A percentile compares a stretch with the other conserved stretches of the same genome.
Conservation (phyloP, 2,888 invertebrate species). For the Ctenicera cuprea region DNA sequence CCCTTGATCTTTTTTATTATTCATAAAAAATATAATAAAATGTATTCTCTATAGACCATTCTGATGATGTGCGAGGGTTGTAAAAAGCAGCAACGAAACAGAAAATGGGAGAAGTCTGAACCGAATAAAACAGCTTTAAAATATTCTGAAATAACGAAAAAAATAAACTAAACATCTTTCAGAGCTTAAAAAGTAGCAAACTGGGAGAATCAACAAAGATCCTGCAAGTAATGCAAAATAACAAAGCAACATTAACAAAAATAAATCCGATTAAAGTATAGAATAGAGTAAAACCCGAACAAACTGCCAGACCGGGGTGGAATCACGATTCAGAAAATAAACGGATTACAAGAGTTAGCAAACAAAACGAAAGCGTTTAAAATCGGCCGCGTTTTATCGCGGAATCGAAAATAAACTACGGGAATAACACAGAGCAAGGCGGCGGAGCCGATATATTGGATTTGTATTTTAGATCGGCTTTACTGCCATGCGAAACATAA, state of each 20-base stretch:
- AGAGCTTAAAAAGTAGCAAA: neutral
- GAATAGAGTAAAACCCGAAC: conserved; percentile 24
- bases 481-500: conserved; percentile 24
- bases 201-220: neutral
- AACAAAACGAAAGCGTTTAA: conserved; percentile 39
- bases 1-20: conserved; percentile 3
- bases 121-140: conserved; percentile 5
- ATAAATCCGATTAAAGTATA: conserved; percentile 31
- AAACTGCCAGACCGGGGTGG: conserved; percentile 18
- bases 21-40: conserved; percentile 9
- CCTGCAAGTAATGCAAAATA: conserved; percentile 16
- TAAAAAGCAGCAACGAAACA: neutral
- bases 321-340: conserved; percentile 39
- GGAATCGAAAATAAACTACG: conserved; percentile 30
- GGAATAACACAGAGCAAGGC: conserved; percentile 7
- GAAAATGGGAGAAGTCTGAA: conserved; percentile 1
- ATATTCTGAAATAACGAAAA: neutral
- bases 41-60: conserved; percentile 9
- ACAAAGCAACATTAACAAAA: conserved; percentile 29
- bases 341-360: conserved; percentile 38
- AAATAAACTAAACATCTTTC: conserved; percentile 1
- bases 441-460: conserved; percentile 1
- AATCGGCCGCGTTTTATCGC: conserved; percentile 31
- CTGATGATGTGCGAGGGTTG: neutral
- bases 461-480: conserved; percentile 21